Conservation (phyloP, 2,888 invertebrate species). For the Callyntrura sp. region DNA sequence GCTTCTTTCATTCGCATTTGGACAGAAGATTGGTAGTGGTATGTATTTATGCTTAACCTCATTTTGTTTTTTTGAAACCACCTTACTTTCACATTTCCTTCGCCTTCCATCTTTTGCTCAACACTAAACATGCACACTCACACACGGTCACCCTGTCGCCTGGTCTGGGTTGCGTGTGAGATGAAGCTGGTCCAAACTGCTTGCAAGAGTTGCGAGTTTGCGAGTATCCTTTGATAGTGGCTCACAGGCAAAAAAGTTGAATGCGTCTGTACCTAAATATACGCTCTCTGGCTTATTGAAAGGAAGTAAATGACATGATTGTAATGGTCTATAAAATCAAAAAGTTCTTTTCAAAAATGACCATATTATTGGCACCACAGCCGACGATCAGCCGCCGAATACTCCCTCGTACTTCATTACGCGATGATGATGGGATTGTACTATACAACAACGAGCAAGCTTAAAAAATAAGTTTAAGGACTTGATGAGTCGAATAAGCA, state of each 20-base stretch:
- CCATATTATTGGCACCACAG: slow-evolving; percentile 63
- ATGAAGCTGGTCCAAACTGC: slow-evolving; percentile 70
- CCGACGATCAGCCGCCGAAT: slow-evolving; percentile 55
- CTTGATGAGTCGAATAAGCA: slow-evolving; percentile 24
- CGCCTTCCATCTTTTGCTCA: neutral
- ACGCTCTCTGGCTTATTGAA: slow-evolving; percentile 6
- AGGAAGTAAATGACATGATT: slow-evolving; percentile 66
- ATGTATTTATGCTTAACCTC: slow-evolving; percentile 12
- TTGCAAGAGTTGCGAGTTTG: too few relatives aligned
- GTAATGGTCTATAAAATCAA: slow-evolving; percentile 43
- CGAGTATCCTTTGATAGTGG: slow-evolving; percentile 41
- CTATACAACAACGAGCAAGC: too few relatives aligned
- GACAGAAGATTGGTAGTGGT: too few relatives aligned
- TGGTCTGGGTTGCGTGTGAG: slow-evolving; percentile 61
- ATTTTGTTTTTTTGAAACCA: slow-evolving; percentile 40
- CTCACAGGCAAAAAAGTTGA: slow-evolving; percentile 27
- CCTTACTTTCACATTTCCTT: slow-evolving; percentile 38
- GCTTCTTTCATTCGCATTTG: neutral
- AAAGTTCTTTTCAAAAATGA: slow-evolving; percentile 42
- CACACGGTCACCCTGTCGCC: slow-evolving; percentile 64
- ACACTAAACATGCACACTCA: too few relatives aligned
- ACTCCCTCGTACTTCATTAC: slow-evolving; percentile 13
- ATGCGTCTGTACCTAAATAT: neutral
- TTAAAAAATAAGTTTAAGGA: slow-evolving; percentile 4
- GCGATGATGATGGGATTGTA: neutral